A percentile compares a stretch with the other conserved stretches of the same genome.
phyloP scores from a whole-genome alignment of 2,888 invertebrate species.

The Aleiodes testaceus region DNA sequence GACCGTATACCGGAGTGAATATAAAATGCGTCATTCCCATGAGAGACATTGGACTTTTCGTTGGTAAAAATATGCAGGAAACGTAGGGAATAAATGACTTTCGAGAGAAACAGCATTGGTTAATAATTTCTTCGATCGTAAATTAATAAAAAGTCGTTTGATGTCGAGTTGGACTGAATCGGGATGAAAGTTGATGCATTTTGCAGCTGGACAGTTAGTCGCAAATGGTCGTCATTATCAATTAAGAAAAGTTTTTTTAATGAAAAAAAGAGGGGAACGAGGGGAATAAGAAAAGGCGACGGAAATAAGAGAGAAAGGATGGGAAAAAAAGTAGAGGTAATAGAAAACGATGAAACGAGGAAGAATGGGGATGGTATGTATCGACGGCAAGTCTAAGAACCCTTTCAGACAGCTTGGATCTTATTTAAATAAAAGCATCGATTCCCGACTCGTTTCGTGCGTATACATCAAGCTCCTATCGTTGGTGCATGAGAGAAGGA shows the following conservation, averaged over 20 bases:
- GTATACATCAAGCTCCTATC: slow-evolving; percentile 45
- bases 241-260: too few species aligned
- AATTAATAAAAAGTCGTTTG: neutral
- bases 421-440: slow-evolving; percentile 59
- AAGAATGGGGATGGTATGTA: slow-evolving; percentile 35
- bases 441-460: slow-evolving; percentile 47
- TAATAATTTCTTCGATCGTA: neutral
- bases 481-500: slow-evolving; percentile 33
- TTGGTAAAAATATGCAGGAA: slow-evolving; percentile 34
- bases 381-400: slow-evolving; percentile 52
- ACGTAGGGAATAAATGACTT: slow-evolving; percentile 12
- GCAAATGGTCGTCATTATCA: too few species aligned
- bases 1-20: slow-evolving; percentile 57
- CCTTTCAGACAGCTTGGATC: slow-evolving; percentile 58
- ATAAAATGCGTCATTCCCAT: slow-evolving; percentile 55
- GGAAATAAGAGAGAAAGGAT: neutral
- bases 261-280: too few species aligned
- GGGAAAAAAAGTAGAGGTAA: slow-evolving; percentile 9
- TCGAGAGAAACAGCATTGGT: slow-evolving; percentile 24
- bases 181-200: too few species aligned
- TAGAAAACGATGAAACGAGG: too few species aligned
- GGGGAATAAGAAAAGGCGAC: too few species aligned
- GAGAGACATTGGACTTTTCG: slow-evolving; percentile 45
- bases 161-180: neutral
- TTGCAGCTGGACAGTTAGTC: too few species aligned